Evolutionary conservation across 2,888 invertebrate genomes (phyloP), one percentile per base, ranked within the genome.

Genomic region (Nasonia oneida): DNA sequence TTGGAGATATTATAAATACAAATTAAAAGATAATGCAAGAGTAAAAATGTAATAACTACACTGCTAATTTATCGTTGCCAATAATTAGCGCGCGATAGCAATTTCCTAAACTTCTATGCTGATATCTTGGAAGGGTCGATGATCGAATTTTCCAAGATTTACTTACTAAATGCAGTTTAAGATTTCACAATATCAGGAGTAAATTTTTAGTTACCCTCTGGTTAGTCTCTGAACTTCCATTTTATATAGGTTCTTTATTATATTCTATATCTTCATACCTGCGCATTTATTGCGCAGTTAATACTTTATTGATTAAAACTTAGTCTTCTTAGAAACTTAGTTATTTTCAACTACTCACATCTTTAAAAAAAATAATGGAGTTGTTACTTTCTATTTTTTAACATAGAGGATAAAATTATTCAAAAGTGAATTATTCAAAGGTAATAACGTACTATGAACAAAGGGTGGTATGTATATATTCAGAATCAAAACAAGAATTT

Each of bases 1-100:
- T 23, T 23, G 23, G 23, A 23, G 23, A 23, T 23, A 23, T 23
- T 23, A 23, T 23, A 23, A 23, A 23, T 23, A 23, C 23, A 18
- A 47, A 61, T 64, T n/a, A 57, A 85, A 79, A 73, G 18, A 33
- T 67, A 67, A 67, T 67, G 33, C n/a, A 81, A 75, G 84, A 81
- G 83, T 88, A 83, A 81, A 85, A 84, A 88, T 86, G 81, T 86
- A 71, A 85, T 85, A 76, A 73, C 87, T 74, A 75, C 80, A 88
- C 83, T 47, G 33, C 42, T 33, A 80, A 67, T 71, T 12, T 50
- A 67, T 84, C 57, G 50, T 74, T 75, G 80, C 78, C 80, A 84
- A 80, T 57, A 50, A 61, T 70, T 76, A 39, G 33, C 50, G 67
- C 82, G 53, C 74, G 37, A 53, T 82, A 82, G 79, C 70, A 23